phyloP scores from a whole-genome alignment of 2,888 invertebrate genomes.

The Stenurella melanura region DNA sequence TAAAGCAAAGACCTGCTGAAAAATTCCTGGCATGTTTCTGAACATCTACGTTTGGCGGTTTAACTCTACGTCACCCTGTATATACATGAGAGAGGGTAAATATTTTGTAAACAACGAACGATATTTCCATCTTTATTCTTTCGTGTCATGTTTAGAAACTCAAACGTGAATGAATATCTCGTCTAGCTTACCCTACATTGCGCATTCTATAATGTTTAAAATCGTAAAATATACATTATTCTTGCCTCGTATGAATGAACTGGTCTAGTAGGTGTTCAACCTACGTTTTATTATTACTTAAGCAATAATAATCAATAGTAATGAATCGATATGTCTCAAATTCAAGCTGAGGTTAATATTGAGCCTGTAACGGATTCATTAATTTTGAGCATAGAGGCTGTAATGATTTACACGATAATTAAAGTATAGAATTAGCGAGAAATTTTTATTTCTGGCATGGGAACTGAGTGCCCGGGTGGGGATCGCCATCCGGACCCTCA shows the following conservation, averaged over 20 bases:
- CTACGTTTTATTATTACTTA: slow-evolving; percentile 21
- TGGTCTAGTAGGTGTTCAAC: slow-evolving; percentile 7
- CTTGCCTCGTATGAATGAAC: slow-evolving; percentile 24
- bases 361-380: not conserved
- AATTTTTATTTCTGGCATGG: not conserved
- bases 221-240: slow-evolving; percentile 19
- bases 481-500: no score
- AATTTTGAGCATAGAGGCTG: not conserved
- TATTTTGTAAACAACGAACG: slow-evolving; percentile 7
- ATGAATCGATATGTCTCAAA: not conserved
- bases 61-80: no score
- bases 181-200: not conserved
- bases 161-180: not conserved
- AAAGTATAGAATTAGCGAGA: not conserved
- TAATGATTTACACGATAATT: not conserved
- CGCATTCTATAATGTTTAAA: not conserved
- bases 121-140: not conserved
- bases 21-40: no score
- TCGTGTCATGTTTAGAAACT: not conserved
- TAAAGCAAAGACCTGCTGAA: no score
- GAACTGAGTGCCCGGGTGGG: no score
- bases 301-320: slow-evolving; percentile 9
- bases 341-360: slow-evolving; percentile 8
- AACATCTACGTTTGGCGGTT: no score
- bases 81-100: not conserved